A percentile compares a stretch with the other conserved stretches of the same genome.
phyloP scores from a whole-genome alignment of 2,888 invertebrate species.

The Dexiosoma caninum region DNA sequence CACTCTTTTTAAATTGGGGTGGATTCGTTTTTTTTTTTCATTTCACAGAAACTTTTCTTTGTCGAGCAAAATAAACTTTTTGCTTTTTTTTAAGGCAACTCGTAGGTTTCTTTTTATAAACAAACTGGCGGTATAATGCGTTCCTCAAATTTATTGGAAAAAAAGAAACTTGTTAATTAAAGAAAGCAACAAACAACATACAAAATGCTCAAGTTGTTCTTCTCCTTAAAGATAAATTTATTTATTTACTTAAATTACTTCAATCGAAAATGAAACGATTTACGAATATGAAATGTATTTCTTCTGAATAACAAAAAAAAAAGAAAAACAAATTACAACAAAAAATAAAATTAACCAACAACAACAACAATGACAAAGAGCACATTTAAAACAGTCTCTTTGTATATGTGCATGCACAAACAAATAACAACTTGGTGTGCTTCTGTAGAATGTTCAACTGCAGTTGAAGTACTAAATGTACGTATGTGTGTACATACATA shows the following conservation, averaged over 20 bases:
- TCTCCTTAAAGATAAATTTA: conserved; percentile 37
- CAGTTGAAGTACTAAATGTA: conserved; percentile 21
- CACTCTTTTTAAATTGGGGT: conserved; percentile 15
- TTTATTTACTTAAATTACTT: conserved; percentile 52
- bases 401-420: conserved; percentile 38
- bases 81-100: not conserved
- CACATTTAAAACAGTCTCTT: conserved; percentile 29
- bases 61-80: not conserved
- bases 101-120: not conserved
- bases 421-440: conserved; percentile 29
- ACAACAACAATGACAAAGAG: too few relatives aligned
- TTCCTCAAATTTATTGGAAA: not conserved
- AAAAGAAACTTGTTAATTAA: conserved; percentile 6
- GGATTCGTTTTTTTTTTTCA: conserved; percentile 11
- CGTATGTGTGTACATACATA: too few relatives aligned
- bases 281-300: conserved; percentile 48
- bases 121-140: conserved; percentile 10
- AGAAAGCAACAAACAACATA: not conserved
- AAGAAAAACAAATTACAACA: too few relatives aligned
- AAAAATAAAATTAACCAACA: too few relatives aligned
- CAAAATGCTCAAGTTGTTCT: conserved; percentile 37
- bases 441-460: conserved; percentile 8
- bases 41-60: conserved; percentile 18
- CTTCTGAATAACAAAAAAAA: conserved; percentile 33
- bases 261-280: conserved; percentile 47